A percentile compares a stretch with the other conserved stretches of the same genome.
Evolutionary conservation across 1,140 invertebrate genomes (phyloP).

Genomic region (Lepeophtheirus salmonis): DNA sequence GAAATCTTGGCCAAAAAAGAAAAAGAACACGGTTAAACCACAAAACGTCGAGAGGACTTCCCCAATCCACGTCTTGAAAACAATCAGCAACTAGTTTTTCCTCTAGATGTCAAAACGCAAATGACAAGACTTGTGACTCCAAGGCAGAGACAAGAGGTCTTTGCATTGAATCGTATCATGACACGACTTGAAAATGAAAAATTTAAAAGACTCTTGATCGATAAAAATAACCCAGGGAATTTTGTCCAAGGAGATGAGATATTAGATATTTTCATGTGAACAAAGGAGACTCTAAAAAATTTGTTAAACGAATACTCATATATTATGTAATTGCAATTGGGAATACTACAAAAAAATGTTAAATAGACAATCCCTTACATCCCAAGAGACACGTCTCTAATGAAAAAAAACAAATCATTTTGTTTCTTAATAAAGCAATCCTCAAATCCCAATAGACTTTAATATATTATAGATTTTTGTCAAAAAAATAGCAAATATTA

Average conservation of each 20-base stretch:
- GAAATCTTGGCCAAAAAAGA: neutral
- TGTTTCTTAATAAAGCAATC: too few species aligned
- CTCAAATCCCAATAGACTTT: too few species aligned
- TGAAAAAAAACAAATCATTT: too few species aligned
- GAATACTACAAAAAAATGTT: too few species aligned
- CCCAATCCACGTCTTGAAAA: neutral
- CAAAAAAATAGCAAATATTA: too few species aligned
- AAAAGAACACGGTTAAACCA: neutral
- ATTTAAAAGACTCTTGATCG: neutral
- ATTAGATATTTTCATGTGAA: neutral
- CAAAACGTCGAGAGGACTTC: neutral
- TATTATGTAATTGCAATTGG: too few species aligned
- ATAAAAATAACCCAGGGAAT: neutral
- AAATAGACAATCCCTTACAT: too few species aligned
- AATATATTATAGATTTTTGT: too few species aligned
- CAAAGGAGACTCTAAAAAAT: too few species aligned
- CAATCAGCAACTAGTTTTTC: neutral
- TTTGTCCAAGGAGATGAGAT: neutral
- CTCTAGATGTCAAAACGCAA: slow-evolving; percentile 8
- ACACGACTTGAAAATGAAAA: neutral
- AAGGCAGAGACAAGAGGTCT: slow-evolving; percentile 2
- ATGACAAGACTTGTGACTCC: neutral
- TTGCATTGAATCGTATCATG: slow-evolving; percentile 8
- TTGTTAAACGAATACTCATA: too few species aligned
- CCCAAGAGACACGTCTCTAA: too few species aligned